Percentiles rank a stretch among this genome's conserved stretches.
Conservation (phyloP, 2,797 vertebrate species). For the Oophaga sylvatica region DNA sequence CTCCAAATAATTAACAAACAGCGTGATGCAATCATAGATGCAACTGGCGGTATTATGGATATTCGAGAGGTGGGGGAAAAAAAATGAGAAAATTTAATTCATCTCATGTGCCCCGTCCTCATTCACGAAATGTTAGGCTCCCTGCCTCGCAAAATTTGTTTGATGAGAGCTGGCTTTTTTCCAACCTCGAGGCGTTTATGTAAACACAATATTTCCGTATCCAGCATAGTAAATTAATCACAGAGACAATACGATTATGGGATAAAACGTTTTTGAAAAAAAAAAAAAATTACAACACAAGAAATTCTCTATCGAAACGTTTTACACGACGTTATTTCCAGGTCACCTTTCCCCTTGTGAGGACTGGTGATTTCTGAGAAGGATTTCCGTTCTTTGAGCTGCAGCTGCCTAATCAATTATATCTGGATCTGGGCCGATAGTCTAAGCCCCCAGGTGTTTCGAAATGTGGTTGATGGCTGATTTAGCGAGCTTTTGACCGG, state of each 20-base stretch:
- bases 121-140: not conserved
- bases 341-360: constrained; percentile 6
- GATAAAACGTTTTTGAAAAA: not conserved
- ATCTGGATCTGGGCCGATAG: constrained; percentile 40
- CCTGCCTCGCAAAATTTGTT: not conserved
- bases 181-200: constrained; percentile 23
- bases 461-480: constrained; percentile 31
- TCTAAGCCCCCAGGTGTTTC: constrained; percentile 38
- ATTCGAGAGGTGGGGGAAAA: not conserved
- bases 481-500: constrained; percentile 41
- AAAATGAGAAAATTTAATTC: not conserved
- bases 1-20: constrained; percentile 36
- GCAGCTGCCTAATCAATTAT: constrained; percentile 59
- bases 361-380: constrained; percentile 13
- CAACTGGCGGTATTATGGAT: not conserved
- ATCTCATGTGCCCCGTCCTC: constrained; percentile 13
- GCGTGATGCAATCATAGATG: not conserved
- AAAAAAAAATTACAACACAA: not conserved
- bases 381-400: constrained; percentile 28
- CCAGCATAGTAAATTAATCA: not conserved
- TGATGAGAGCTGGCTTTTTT: constrained; percentile 26
- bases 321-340: constrained; percentile 19
- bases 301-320: not conserved
- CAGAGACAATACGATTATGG: not conserved
- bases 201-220: constrained; percentile 18